Base-by-base conservation (phyloP, 2,113 vertebrate genomes). In the Machaerirhynchus nigripectus region DNA sequence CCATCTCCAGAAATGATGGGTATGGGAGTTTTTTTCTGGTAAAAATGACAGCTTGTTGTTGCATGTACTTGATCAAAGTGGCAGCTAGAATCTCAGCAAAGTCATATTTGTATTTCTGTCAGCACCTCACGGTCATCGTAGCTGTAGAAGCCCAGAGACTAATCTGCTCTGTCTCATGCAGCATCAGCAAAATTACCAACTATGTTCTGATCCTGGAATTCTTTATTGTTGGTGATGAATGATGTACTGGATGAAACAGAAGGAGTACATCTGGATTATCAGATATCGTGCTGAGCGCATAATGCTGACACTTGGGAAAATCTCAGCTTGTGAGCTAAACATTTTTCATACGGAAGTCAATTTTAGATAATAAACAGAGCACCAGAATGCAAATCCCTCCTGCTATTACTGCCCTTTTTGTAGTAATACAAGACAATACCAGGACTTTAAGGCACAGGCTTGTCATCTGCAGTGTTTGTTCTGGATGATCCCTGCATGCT, bases 261-360 rank as follows among this genome's bases (percentile, higher is more conserved):
- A 95, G 94, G 84, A 89, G 65, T 89, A 53, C 91, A 94, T 87
- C 94, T 96, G 94, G 81, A 95, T 93, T 93, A 69, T 79, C 57
- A 79, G 81, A 42, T 79, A 69, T 22, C 81, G 39, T 52, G 87
- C 84, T 95, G 93, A 76, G 57, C 39, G 63, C 46, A 35, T 56
- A 87, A 71, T 85, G 93, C 95, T 97, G 96, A 96, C 87, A 69
- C 78, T 83, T 46, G 61, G 61, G 49, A 91, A 96, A 93, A 85
- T 83, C 49, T 79, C 73, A 71, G 84, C 33, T 90, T 87, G 47
- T 82, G 91, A 89, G 68, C 60, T 81, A 59, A 89, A 70, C 69
- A 76, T 33, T 89, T 94, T 80, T 87, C 53, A 42, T 50, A 15
- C 7, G 31, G 28, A 91, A 96, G 81, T 79, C 61, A 73, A 42